These are phyloP conservation scores for Paelopatides confundens DNA, from an alignment of 53 echinoderm and acorn worm genomes.

Conservation along the genomic window DNA sequence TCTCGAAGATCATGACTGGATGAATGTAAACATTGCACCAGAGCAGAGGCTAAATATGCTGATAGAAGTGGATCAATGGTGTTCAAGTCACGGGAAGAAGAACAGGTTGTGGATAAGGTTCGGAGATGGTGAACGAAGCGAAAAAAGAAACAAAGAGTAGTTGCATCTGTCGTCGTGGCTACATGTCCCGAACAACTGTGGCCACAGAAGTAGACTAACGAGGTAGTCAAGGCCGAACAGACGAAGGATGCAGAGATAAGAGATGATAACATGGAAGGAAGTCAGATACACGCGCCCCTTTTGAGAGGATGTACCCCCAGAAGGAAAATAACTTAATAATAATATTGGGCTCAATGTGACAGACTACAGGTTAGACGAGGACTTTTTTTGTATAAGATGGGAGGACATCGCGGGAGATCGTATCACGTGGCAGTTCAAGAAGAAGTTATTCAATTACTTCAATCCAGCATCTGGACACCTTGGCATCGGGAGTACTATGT, in stretches of 20 bases:
- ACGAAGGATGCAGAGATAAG: neutral
- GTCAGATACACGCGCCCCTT: neutral
- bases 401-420: neutral
- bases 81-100: neutral
- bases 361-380: neutral
- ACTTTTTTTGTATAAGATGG: constrained; percentile 11
- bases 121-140: neutral
- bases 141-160: neutral
- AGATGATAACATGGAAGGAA: neutral
- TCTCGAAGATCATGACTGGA: constrained; percentile 42
- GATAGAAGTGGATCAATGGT: neutral
- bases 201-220: neutral
- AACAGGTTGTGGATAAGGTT: too few species aligned
- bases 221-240: too few species aligned
- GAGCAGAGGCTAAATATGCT: neutral
- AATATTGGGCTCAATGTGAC: constrained; percentile 28
- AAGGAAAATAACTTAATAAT: neutral
- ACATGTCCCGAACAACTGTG: neutral
- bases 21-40: constrained; percentile 2
- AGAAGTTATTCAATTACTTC: neutral
- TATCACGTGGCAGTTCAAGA: too few species aligned
- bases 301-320: neutral
- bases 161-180: neutral
- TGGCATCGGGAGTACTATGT: neutral
- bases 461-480: constrained; percentile 18